Base-by-base conservation (phyloP, 37 sponge, comb jelly and placozoan species). In the Haliclona indistincta region DNA sequence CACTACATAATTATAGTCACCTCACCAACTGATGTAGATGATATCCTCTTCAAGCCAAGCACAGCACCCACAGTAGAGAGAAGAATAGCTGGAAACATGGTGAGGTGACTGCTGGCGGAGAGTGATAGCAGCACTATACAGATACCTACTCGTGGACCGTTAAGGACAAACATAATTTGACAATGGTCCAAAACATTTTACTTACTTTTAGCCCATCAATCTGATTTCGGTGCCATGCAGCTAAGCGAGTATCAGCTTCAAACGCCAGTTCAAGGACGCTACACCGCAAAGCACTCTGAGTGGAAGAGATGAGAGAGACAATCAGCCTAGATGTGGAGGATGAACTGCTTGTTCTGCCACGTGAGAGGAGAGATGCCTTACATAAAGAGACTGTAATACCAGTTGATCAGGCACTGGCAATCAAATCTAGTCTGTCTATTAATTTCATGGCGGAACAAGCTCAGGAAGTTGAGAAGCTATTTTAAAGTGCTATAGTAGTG, bases 391-490 rank as follows among this genome's bases (percentile, higher is more conserved):
- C 52, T 25, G 22, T 75, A 4, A 75, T 75, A 11, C 79, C 79
- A 66, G 58, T 43, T 1, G 68, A 78, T 29, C 43, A 39, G 3
- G 38, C 43, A 22, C 58, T 78, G 2, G 79, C 79, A 7, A 47
- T 78, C 32, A 78, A n/a, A n/a, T n/a, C n/a, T n/a, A n/a, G n/a
- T n/a, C n/a, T n/a, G n/a, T n/a, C n/a, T n/a, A n/a, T n/a, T n/a
- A n/a, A n/a, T n/a, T n/a, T n/a, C n/a, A 78, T 43, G 68, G 1
- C 67, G 79, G 79, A 67, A 25, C 34, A 68, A 68, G 25, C 54
- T 78, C 35, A 30, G 79, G 11, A 78, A 41, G 23, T n/a, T 78
- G 19, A 4, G 68, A 35, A 49, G 79, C 60, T 76, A 76, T n/a
- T 4, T n/a, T n/a, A n/a, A n/a, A n/a, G n/a, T n/a, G n/a, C n/a